Evolutionary conservation across 2,888 invertebrate species (phyloP).

Genomic region (Yponomeuta sedellus): DNA sequence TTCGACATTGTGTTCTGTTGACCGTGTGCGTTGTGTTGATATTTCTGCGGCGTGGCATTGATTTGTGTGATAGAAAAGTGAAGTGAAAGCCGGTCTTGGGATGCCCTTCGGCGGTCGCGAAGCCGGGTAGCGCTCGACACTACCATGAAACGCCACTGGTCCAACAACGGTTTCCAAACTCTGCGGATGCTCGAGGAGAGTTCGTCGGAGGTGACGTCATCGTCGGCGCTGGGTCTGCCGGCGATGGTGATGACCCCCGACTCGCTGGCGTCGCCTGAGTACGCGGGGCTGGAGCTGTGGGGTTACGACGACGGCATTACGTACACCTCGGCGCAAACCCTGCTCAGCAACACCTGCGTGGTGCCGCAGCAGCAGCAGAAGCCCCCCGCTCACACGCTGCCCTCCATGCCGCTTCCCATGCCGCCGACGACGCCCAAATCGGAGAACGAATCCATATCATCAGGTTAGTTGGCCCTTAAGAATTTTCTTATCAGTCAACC

Average conservation of each 20-base stretch:
- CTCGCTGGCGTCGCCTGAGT: conserved; percentile 84
- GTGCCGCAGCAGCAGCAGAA: conserved; percentile 70
- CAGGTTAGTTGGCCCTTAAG: conserved; percentile 51
- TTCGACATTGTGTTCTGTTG: conserved; percentile 42
- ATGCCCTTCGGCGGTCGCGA: conserved; percentile 61
- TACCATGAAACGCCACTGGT: conserved; percentile 86
- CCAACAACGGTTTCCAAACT: conserved; percentile 82
- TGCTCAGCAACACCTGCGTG: conserved; percentile 65
- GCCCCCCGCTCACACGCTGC: conserved; percentile 72
- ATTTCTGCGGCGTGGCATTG: conserved; percentile 29
- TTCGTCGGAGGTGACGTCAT: conserved; percentile 86
- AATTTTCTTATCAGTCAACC: neutral
- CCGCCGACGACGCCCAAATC: conserved; percentile 72
- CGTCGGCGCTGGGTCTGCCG: conserved; percentile 82
- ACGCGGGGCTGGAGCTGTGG: conserved; percentile 89
- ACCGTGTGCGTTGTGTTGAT: conserved; percentile 52
- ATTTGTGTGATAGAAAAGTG: conserved; percentile 66
- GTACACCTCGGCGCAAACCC: conserved; percentile 62
- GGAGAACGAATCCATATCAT: conserved; percentile 73
- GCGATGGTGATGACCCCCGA: conserved; percentile 87
- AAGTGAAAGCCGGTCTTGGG: conserved; percentile 68
- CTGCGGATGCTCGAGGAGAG: conserved; percentile 82
- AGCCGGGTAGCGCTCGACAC: conserved; percentile 37
- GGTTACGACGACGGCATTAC: conserved; percentile 79
- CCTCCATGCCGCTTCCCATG: conserved; percentile 69